These are phyloP conservation scores for Phoeniculus purpureus DNA, from an alignment of 2,797 vertebrate species.

Conservation along the genomic window DNA sequence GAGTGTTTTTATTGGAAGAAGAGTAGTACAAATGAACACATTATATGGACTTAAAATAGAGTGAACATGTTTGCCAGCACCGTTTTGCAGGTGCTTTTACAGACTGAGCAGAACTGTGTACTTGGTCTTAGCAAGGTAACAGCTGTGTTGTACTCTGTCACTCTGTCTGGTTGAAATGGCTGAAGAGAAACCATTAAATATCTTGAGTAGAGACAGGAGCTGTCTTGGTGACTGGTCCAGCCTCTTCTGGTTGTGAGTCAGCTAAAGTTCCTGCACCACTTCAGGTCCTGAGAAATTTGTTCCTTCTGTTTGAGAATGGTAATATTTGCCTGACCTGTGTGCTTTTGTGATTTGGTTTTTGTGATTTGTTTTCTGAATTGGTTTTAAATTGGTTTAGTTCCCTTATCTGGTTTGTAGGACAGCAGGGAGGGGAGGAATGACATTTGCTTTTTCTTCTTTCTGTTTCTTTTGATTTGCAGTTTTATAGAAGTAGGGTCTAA, in stretches of 20 bases:
- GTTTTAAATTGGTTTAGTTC: not conserved
- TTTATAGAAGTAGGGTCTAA: slow-evolving; percentile 30
- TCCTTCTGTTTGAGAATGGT: not conserved
- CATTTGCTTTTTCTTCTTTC: not conserved
- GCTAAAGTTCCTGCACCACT: not conserved
- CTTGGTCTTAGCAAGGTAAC: not conserved
- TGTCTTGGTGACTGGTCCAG: not conserved
- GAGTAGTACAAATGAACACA: not conserved
- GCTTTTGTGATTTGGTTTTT: not conserved
- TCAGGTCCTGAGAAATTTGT: not conserved
- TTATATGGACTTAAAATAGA: not conserved
- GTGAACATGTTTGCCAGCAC: not conserved
- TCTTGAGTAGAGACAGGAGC: not conserved
- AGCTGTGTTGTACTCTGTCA: not conserved
- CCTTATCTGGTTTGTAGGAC: not conserved
- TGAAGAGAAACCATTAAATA: not conserved
- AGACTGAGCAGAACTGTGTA: not conserved
- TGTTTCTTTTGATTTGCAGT: slow-evolving; percentile 12
- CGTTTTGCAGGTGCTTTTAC: not conserved
- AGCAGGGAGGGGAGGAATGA: not conserved
- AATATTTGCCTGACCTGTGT: not conserved
- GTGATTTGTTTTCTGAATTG: not conserved
- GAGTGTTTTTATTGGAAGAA: not conserved
- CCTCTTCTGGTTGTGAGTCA: not conserved
- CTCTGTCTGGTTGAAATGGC: not conserved